Conservation (phyloP, 1,140 invertebrate genomes). For the Plutomurus gul region DNA sequence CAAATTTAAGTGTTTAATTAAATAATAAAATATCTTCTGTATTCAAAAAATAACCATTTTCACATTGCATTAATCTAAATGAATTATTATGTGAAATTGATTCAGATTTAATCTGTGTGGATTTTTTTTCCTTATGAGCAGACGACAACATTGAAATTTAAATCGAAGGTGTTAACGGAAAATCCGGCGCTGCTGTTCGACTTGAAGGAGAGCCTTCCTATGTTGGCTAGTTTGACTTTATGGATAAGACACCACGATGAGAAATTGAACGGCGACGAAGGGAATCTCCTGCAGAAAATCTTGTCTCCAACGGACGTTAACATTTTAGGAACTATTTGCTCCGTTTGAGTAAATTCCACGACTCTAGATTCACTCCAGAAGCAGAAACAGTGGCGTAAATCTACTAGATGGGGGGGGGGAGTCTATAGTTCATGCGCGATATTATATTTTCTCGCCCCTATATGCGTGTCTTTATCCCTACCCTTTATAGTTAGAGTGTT, state of each 20-base stretch:
- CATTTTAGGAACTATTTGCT: not conserved
- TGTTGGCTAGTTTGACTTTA: not conserved
- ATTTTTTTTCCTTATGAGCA: not conserved
- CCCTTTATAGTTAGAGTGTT: too few relatives aligned
- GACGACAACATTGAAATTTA: conserved; percentile 3
- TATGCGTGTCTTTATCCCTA: too few relatives aligned
- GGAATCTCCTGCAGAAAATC: not conserved
- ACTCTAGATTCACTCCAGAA: too few relatives aligned
- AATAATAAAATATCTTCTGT: not conserved
- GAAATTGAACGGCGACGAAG: not conserved
- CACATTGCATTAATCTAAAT: not conserved
- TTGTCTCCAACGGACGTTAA: not conserved
- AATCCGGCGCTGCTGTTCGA: not conserved
- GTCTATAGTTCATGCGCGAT: too few relatives aligned
- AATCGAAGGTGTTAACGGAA: not conserved
- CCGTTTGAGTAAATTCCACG: not conserved
- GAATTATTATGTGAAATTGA: not conserved
- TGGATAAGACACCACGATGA: conserved; percentile 23
- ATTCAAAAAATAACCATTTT: too few relatives aligned
- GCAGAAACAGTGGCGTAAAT: too few relatives aligned
- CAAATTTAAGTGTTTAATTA: not conserved
- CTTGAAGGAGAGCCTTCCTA: not conserved
- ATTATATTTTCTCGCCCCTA: too few relatives aligned
- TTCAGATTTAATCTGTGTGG: not conserved
- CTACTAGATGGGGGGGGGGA: too few relatives aligned